These are phyloP conservation scores for Polylopha cassiicola DNA, from an alignment of 2,888 invertebrate genomes.

Conservation along the genomic window DNA sequence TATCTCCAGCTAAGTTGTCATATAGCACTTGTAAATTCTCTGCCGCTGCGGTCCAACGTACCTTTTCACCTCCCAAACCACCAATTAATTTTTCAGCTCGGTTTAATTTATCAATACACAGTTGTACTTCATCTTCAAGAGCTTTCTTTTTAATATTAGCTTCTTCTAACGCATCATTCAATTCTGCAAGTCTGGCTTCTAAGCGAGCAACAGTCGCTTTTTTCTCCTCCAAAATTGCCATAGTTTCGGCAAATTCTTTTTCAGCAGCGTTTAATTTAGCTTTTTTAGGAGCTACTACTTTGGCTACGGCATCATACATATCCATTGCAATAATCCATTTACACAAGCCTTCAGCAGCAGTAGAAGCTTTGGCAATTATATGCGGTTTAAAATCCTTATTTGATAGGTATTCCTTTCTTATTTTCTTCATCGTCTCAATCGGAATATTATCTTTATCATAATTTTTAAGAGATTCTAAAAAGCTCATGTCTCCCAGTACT, in stretches of 20 bases:
- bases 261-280: slow-evolving; percentile 88
- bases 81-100: slow-evolving; percentile 92
- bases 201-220: slow-evolving; percentile 85
- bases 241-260: slow-evolving; percentile 86
- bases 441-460: slow-evolving; percentile 93
- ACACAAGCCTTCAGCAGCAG: slow-evolving; percentile 95
- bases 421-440: slow-evolving; percentile 82
- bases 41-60: slow-evolving; percentile 89
- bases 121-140: slow-evolving; percentile 84
- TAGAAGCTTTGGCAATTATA: slow-evolving; percentile 91
- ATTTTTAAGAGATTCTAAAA: slow-evolving; percentile 83
- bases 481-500: slow-evolving; percentile 87
- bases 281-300: slow-evolving; percentile 91
- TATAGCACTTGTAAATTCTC: slow-evolving; percentile 84
- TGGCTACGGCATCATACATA: slow-evolving; percentile 89
- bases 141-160: slow-evolving; percentile 81
- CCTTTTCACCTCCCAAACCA: slow-evolving; percentile 92
- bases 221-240: slow-evolving; percentile 91
- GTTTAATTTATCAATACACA: slow-evolving; percentile 89
- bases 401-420: slow-evolving; percentile 84
- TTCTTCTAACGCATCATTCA: slow-evolving; percentile 82
- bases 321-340: slow-evolving; percentile 95
- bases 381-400: slow-evolving; percentile 88
- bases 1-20: slow-evolving; percentile 92
- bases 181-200: slow-evolving; percentile 84